Evolutionary conservation across 1,140 invertebrate species (phyloP), one percentile per base, ranked within the genome.

Genomic region (Rhynchophorus ferrugineus): DNA sequence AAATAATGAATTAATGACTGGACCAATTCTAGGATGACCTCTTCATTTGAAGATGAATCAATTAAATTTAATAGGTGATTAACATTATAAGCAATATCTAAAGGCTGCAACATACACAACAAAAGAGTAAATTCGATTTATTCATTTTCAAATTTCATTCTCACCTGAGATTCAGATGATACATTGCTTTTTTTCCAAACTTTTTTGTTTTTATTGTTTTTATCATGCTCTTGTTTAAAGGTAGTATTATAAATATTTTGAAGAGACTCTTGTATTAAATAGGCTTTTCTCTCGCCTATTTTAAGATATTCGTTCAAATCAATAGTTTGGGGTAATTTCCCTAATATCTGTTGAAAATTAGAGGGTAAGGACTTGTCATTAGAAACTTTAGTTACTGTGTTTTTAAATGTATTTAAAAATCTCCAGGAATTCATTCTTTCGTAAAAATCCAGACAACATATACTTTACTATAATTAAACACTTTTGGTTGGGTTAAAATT

Each of bases 1-100:
- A 91, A 63, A 65, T 88, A 85, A 8, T 70, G 66, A 39, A 83
- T 77, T 11, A 91, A 22, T 5, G 29, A 42, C 17, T 54, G 44
- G 2, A 73, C 61, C 85, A 80, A 60, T 86, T 79, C 16, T 20
- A 37, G 38, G 3, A 55, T 13, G 3, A 24, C 11, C 34, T 37
- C 14, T 37, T 55, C 45, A 19, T 9, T 39, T 17, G 19, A 14
- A 1, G 33, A 22, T 13, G n/a, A 17, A 19, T 49, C 20, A 16
- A 55, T 49, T 11, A 3, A 19, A 18, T 47, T 37, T 29, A 54
- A 16, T 20, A 50, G 24, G 3, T 44, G 8, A n/a, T n/a, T 7
- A 33, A 17, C 13, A 13, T 47, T 41, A 9, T 11, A 5, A 29
- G 24, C 5, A 29, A 29, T 29, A 29, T 29, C 24, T 6, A 11